Base-by-base conservation (phyloP, 2,797 vertebrate genomes). In the Malurus leucopterus region DNA sequence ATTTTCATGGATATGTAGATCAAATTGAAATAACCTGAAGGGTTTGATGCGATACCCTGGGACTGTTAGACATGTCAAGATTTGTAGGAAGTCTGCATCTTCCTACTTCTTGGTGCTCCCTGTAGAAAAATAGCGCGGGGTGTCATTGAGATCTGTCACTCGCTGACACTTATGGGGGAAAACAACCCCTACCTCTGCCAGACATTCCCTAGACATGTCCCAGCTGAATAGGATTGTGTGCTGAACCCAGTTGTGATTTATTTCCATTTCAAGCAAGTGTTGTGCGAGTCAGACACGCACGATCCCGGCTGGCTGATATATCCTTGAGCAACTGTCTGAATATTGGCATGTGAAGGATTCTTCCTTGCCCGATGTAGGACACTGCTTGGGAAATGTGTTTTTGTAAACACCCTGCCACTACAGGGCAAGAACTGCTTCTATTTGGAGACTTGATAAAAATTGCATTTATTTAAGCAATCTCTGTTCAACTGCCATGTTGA, bases 1-100 rank as follows among this genome's bases (percentile, higher is more conserved):
- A 94, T 93, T 91, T 93, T 73, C 89, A 92, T 94, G 91, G 91
- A 79, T 95, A 95, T 93, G 88, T 91, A 93, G 93, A 94, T 95
- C 86, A 93, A 94, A 91, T 58, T 81, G 94, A 93, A 91, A 93
- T 92, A 91, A 93, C 92, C 92, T 88, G 26, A 84, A 89, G 89
- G 84, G 82, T 71, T 38, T 89, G 71, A 70, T 93, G 90, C 64
- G 88, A 89, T 89, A 91, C 86, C 75, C 86, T 80, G 90, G 73
- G 75, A 92, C 72, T 64, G 79, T 82, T 87, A 74, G 73, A 65
- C 64, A 93, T 89, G 89, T 94, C 91, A 96, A 81, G 81, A 84
- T 89, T 73, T 15, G 11, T 91, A 70, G 78, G 44, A 86, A 94
- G 76, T 77, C 67, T 80, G 54, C 40, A 5, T 84, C 57, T 90